phyloP scores from a whole-genome alignment of 2,797 vertebrate genomes.

The Parotocinclus haroldoi region DNA sequence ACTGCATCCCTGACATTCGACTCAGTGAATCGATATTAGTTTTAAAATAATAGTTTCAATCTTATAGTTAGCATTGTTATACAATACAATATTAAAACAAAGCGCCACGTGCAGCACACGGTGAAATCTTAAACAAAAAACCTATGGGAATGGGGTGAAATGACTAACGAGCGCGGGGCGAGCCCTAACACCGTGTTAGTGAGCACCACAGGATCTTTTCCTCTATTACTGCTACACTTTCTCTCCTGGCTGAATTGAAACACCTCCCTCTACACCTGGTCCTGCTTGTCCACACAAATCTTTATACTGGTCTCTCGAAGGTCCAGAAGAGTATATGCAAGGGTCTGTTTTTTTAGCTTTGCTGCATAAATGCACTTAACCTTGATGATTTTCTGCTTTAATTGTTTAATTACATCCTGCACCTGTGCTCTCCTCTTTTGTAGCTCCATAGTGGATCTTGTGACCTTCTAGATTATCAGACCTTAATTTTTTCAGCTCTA shows the following conservation, averaged over 20 bases:
- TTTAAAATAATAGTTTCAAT: background rate
- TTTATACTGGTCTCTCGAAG: conserved; percentile 1
- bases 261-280: background rate
- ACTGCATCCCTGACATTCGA: background rate
- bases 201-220: background rate
- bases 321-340: background rate
- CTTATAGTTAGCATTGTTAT: background rate
- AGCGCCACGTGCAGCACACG: too few species aligned
- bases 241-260: background rate
- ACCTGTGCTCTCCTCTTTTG: background rate
- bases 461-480: background rate
- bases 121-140: too few species aligned
- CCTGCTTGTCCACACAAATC: conserved; percentile 4
- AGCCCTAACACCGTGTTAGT: too few species aligned
- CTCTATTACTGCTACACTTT: background rate
- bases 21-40: background rate
- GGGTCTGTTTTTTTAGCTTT: background rate
- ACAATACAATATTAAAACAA: too few species aligned
- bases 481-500: background rate
- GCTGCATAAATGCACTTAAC: too few species aligned
- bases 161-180: too few species aligned
- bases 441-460: background rate
- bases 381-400: too few species aligned
- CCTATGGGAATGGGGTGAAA: too few species aligned
- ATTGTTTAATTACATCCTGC: too few species aligned